Evolutionary conservation across 2,797 vertebrate genomes (phyloP).

Genomic region (Falco concolor): DNA sequence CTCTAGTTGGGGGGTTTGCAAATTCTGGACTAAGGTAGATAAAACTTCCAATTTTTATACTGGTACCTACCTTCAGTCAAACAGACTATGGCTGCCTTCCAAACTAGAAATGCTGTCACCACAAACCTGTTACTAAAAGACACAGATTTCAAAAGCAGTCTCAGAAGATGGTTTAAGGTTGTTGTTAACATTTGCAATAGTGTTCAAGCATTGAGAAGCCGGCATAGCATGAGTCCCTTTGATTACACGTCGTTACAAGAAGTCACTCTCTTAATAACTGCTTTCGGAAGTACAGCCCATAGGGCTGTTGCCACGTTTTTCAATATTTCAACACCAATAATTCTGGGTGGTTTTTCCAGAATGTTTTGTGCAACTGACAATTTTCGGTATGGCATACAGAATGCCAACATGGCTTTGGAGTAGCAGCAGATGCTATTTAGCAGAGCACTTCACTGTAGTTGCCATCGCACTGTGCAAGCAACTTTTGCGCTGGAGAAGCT

Average conservation of each 20-base stretch:
- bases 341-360: neutral
- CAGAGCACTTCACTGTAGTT: neutral
- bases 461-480: accelerated
- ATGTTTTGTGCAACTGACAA: neutral
- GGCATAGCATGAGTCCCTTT: neutral
- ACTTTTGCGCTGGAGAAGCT: neutral
- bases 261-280: too few relatives aligned
- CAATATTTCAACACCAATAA: neutral
- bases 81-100: neutral
- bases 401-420: neutral
- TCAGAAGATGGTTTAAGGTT: neutral
- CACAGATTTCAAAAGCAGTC: neutral
- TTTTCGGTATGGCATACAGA: neutral
- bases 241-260: neutral
- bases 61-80: neutral
- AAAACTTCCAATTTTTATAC: neutral
- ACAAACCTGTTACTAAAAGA: neutral
- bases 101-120: neutral
- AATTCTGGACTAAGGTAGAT: neutral
- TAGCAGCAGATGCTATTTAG: neutral
- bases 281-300: neutral
- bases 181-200: neutral
- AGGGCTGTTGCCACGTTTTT: too few relatives aligned
- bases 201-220: neutral
- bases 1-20: neutral